phyloP scores from a whole-genome alignment of 2,113 vertebrate species.

The Chinchilla lanigera region DNA sequence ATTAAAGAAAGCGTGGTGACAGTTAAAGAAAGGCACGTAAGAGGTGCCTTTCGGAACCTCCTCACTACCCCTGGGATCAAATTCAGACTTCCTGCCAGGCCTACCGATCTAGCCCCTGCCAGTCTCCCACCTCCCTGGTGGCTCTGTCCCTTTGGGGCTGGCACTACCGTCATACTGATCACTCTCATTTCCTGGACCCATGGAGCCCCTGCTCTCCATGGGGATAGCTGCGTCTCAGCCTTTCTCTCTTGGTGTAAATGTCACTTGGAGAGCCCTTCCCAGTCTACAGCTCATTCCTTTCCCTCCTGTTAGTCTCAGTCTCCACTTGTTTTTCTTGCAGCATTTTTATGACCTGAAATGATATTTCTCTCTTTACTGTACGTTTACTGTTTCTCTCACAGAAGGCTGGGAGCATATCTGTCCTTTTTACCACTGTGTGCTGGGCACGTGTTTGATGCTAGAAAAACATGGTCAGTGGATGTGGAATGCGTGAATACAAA shows the following conservation, averaged over 20 bases:
- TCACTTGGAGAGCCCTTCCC: not conserved
- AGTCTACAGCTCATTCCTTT: not conserved
- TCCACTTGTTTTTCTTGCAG: not conserved
- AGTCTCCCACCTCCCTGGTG: not conserved
- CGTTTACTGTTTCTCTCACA: not conserved
- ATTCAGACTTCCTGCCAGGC: not conserved
- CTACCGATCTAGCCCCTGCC: not conserved
- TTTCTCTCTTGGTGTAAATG: not conserved
- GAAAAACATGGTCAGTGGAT: not conserved
- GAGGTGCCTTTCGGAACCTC: not conserved
- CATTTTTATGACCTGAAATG: not conserved
- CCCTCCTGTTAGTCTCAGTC: not conserved
- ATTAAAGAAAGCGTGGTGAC: not conserved
- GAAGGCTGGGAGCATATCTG: not conserved
- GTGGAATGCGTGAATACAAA: not conserved
- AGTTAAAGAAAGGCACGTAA: too few species aligned
- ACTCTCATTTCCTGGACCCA: not conserved
- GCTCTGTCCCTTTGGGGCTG: not conserved
- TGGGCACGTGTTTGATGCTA: not conserved
- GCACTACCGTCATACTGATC: fast-evolving
- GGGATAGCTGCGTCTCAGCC: not conserved
- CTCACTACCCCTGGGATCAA: not conserved
- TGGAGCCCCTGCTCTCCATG: not conserved
- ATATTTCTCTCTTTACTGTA: not conserved
- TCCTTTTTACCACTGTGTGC: not conserved